Conservation (phyloP, 2,888 invertebrate species). For the Agonum fuliginosum region DNA sequence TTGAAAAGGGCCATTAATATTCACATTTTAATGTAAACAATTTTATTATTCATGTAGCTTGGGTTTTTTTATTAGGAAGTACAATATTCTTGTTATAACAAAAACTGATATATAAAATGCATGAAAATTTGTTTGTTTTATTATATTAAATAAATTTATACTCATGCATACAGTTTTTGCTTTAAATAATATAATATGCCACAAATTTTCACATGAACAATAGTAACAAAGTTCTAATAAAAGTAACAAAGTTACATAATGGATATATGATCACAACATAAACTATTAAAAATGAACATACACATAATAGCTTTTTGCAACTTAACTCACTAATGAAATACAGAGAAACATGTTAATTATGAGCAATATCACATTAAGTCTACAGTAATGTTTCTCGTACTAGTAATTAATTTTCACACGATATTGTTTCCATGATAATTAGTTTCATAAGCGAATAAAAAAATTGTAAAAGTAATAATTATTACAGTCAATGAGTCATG, state of each 20-base stretch:
- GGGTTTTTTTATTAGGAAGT: constrained; percentile 56
- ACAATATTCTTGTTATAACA: constrained; percentile 52
- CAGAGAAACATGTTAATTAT: constrained; percentile 7
- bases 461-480: not conserved
- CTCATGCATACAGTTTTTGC: constrained; percentile 25
- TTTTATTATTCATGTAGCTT: constrained; percentile 53
- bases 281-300: constrained; percentile 34
- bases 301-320: constrained; percentile 13
- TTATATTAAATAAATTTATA: constrained; percentile 35
- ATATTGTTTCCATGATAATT: constrained; percentile 18
- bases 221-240: not conserved
- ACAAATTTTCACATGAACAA: constrained; percentile 35
- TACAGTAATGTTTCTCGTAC: constrained; percentile 24
- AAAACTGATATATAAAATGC: constrained; percentile 41
- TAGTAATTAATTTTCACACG: constrained; percentile 29
- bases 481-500: not conserved
- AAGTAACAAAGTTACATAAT: not conserved
- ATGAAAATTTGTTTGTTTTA: constrained; percentile 45
- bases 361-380: constrained; percentile 33
- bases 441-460: constrained; percentile 22
- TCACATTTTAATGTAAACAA: constrained; percentile 51
- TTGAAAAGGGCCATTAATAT: not conserved
- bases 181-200: constrained; percentile 36
- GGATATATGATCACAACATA: not conserved
- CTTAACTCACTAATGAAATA: constrained; percentile 24